Percentiles rank a stretch among this genome's conserved stretches.
Evolutionary conservation across 2,888 invertebrate species (phyloP).

Genomic region (Microctonus brassicae): DNA sequence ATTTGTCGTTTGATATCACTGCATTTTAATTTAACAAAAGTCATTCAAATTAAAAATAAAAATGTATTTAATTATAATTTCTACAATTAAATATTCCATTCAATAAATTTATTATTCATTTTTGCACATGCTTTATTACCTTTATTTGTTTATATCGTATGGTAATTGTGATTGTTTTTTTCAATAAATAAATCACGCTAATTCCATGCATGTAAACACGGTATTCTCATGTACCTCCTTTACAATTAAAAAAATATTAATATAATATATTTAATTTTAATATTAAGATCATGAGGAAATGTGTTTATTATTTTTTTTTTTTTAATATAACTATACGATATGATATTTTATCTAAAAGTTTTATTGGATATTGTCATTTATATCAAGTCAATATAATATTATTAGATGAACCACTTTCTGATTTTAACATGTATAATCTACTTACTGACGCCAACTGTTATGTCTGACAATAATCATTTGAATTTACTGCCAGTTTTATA

Average conservation of each 20-base stretch:
- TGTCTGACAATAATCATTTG: conserved; percentile 1
- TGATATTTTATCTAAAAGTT: not conserved
- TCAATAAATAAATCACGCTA: not conserved
- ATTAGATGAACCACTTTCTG: conserved; percentile 20
- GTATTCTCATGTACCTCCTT: not conserved
- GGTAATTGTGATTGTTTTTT: not conserved
- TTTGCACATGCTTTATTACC: not conserved
- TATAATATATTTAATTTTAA: too few species aligned
- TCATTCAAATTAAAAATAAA: not conserved
- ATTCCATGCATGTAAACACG: not conserved
- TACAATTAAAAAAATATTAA: not conserved
- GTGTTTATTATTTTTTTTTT: not conserved
- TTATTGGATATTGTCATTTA: not conserved
- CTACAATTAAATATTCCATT: not conserved
- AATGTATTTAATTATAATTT: not conserved
- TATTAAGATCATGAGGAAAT: too few species aligned
- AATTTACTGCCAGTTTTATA: not conserved
- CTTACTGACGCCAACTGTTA: conserved; percentile 4
- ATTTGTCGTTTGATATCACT: not conserved
- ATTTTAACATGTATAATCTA: conserved; percentile 14
- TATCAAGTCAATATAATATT: not conserved
- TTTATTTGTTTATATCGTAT: not conserved
- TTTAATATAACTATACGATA: conserved; percentile 10
- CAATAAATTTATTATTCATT: not conserved
- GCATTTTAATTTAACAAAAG: not conserved